Percentiles rank a stretch among this genome's conserved stretches.
These are phyloP conservation scores for Ptychoptera albimana DNA, from an alignment of 2,888 invertebrate species.

Conservation along the genomic window DNA sequence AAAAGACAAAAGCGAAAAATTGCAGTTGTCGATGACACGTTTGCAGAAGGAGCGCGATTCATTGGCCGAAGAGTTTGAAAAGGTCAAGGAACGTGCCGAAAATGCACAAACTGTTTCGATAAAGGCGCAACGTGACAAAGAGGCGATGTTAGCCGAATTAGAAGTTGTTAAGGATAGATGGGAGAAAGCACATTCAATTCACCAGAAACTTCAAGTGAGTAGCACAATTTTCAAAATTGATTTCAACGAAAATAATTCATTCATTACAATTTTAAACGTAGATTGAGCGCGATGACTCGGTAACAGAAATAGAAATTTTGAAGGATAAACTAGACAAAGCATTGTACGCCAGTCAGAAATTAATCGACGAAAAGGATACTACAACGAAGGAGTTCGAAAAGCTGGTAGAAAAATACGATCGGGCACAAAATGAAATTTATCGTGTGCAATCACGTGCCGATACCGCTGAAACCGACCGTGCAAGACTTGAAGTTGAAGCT, in stretches of 20 bases:
- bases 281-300: constrained; percentile 75
- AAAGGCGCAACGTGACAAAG: constrained; percentile 70
- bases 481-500: constrained; percentile 67
- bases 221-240: background rate
- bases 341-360: constrained; percentile 64
- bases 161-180: constrained; percentile 76
- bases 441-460: constrained; percentile 79
- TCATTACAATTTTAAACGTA: constrained; percentile 26
- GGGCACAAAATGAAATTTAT: constrained; percentile 79
- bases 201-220: constrained; percentile 63
- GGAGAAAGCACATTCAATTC: constrained; percentile 71
- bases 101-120: constrained; percentile 65
- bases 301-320: constrained; percentile 69
- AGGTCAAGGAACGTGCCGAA: constrained; percentile 67
- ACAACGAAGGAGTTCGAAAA: constrained; percentile 85
- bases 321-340: constrained; percentile 85
- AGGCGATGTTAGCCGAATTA: constrained; percentile 69
- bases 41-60: constrained; percentile 80
- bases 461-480: constrained; percentile 73
- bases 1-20: constrained; percentile 77
- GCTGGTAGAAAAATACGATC: constrained; percentile 83
- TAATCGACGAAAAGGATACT: constrained; percentile 73
- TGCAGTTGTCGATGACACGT: constrained; percentile 57
- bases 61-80: constrained; percentile 64
- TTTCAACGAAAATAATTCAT: background rate